Conservation (phyloP, 2,888 invertebrate genomes). For the Cacoxenus indagator region DNA sequence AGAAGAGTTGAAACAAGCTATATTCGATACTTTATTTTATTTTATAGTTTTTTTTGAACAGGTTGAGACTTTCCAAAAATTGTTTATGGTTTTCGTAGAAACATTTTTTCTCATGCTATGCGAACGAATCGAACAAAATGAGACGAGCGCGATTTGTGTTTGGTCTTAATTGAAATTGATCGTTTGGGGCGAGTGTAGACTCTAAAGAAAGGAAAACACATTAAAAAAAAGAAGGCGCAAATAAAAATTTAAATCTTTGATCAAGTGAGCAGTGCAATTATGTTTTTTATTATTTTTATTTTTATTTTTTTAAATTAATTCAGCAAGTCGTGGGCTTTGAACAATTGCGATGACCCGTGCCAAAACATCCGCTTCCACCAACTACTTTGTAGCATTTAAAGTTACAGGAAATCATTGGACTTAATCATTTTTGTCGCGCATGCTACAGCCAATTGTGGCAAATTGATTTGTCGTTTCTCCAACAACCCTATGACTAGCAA, state of each 20-base stretch:
- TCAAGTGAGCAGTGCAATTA: too few species aligned
- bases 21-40: not conserved
- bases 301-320: too few species aligned
- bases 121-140: not conserved
- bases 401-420: slow-evolving; percentile 53
- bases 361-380: slow-evolving; percentile 28
- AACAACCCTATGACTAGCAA: not conserved
- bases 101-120: slow-evolving; percentile 54
- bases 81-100: slow-evolving; percentile 52
- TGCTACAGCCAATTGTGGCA: slow-evolving; percentile 30
- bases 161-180: slow-evolving; percentile 56
- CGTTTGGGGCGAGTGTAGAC: slow-evolving; percentile 10
- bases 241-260: too few species aligned
- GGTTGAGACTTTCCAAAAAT: slow-evolving; percentile 53
- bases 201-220: too few species aligned
- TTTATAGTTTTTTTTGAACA: slow-evolving; percentile 17
- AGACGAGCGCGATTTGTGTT: slow-evolving; percentile 7
- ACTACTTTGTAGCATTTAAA: slow-evolving; percentile 38
- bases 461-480: slow-evolving; percentile 20
- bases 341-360: slow-evolving; percentile 40
- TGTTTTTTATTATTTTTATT: too few species aligned
- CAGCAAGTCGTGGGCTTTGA: slow-evolving; percentile 4
- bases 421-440: slow-evolving; percentile 43
- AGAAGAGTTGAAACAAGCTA: slow-evolving; percentile 14
- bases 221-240: too few species aligned